Evolutionary conservation across 2,113 vertebrate genomes (phyloP), one percentile per base, ranked within the genome.

Genomic region (Uria lomvia): DNA sequence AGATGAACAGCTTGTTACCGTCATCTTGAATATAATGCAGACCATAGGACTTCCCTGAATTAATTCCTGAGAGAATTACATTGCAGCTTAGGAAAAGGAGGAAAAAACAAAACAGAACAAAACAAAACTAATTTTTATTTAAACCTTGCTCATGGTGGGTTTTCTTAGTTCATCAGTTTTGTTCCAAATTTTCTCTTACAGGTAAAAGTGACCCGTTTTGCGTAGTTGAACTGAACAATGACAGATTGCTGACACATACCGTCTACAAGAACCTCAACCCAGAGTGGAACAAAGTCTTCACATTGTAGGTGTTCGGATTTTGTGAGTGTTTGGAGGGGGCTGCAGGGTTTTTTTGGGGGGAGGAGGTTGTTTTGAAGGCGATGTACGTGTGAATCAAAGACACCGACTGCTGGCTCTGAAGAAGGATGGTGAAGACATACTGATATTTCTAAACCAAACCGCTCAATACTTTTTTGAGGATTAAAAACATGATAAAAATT

Each of bases 171-270:
- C 22, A 83, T 92, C 56, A 65, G 40, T 70, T 88, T 79, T 65
- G 14, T 93, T 90, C n/a, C 6, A 27, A 88, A 92, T 96, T 94
- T 81, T 97, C 55, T 95, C 63, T 96, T 96, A 9, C 67, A 99
- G 99, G 99, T 97, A 99, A 99, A 98, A 99, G 99, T 96, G 99
- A 99, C 96, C 99, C 99, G 0, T 99, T 99, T 98, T 99, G 99
- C 96, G 99, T 99, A 66, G 99, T 99, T 91, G 99, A 99, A 97
- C 95, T 99, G 97, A 99, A 99, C 97, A 99, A 99, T 29, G 99
- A 99, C 94, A 98, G 99, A 77, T 98, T 99, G 88, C 98, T 99
- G 97, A 99, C 99, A 21, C 99, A 99, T 85, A 99, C 99, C 0
- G 98, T 99, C 96, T 99, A 99, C 98, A 99, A 99, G 98, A 99